phyloP scores from a whole-genome alignment of 2,797 vertebrate genomes.

The Cetoscarus ocellatus region DNA sequence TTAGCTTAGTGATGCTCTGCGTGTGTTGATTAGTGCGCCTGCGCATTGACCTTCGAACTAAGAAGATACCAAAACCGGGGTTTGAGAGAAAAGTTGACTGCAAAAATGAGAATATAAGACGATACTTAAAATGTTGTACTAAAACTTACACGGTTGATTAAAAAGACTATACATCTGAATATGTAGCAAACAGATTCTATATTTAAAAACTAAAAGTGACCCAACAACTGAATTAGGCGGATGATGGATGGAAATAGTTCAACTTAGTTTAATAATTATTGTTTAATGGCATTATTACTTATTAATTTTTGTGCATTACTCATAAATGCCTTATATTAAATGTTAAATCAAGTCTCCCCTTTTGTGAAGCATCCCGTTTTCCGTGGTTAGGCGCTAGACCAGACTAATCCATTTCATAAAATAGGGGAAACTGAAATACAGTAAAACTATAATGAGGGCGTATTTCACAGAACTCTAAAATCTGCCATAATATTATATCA shows the following conservation, averaged over 20 bases:
- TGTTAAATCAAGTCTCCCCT: constrained; percentile 1
- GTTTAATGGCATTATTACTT: too few relatives aligned
- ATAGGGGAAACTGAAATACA: constrained; percentile 15
- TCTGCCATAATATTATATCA: fast-evolving
- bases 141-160: too few relatives aligned
- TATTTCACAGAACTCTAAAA: fast-evolving
- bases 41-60: constrained; percentile 70
- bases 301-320: background rate
- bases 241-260: background rate
- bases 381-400: constrained; percentile 46
- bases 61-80: constrained; percentile 49
- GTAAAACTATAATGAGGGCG: background rate
- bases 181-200: too few relatives aligned
- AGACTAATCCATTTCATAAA: constrained; percentile 64
- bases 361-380: constrained; percentile 50
- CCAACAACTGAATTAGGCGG: background rate
- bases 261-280: too few relatives aligned
- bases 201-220: background rate
- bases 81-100: background rate
- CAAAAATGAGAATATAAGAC: background rate
- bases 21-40: constrained; percentile 49
- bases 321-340: background rate
- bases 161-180: too few relatives aligned
- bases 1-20: constrained; percentile 53
- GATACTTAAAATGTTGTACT: too few relatives aligned